phyloP scores from a whole-genome alignment of 2,797 vertebrate genomes.

The Alfaro cultratus region DNA sequence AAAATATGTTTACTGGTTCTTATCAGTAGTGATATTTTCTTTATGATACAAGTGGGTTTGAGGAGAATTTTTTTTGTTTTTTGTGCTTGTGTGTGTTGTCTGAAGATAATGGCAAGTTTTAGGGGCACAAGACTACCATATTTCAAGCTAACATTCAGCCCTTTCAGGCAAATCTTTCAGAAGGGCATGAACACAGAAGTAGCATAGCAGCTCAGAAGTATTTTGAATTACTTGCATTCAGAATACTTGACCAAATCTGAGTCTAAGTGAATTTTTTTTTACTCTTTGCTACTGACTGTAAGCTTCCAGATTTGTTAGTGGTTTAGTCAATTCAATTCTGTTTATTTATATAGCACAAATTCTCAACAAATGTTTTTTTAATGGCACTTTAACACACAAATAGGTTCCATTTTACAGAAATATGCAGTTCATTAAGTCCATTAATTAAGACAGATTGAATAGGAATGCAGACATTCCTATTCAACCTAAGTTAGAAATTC shows the following conservation, averaged over 20 bases:
- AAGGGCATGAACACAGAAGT: background rate
- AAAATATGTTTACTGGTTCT: conserved; percentile 14
- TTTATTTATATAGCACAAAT: background rate
- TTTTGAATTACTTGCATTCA: conserved; percentile 3
- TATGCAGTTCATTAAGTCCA: background rate
- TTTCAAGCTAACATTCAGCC: background rate
- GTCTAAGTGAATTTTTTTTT: background rate
- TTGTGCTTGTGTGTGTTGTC: background rate
- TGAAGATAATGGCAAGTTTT: background rate
- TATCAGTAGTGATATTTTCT: background rate
- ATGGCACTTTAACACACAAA: background rate
- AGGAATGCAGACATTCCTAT: background rate
- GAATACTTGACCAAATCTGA: background rate
- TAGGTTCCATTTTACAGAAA: background rate
- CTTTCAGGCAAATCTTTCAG: background rate
- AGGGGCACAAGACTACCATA: background rate
- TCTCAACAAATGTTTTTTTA: background rate
- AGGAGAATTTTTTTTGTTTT: background rate
- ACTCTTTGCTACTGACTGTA: conserved; percentile 18
- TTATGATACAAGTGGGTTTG: background rate
- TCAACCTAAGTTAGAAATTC: background rate
- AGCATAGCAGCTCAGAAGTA: background rate
- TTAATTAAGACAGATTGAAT: background rate
- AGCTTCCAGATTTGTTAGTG: conserved; percentile 12
- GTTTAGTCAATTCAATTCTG: conserved; percentile 26